phyloP scores from a whole-genome alignment of 2,888 invertebrate species.

The Gymnoscelis rufifasciata region DNA sequence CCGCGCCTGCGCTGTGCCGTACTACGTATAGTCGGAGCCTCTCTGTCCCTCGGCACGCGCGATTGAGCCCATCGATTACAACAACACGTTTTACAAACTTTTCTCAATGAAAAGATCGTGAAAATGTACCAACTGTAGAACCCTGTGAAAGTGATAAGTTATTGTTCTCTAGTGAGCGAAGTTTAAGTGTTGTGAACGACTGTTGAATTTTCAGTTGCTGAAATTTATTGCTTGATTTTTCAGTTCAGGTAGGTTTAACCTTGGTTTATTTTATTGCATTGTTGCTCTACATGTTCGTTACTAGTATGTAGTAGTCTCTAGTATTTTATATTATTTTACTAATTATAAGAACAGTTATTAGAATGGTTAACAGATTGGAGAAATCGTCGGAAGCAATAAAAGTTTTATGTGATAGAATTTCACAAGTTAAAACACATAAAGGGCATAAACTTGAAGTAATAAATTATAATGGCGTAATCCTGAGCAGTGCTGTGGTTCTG shows the following conservation, averaged over 20 bases:
- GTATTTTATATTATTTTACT: too few relatives aligned
- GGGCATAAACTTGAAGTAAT: conserved; percentile 15
- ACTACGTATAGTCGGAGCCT: conserved; percentile 48
- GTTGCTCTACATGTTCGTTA: not conserved
- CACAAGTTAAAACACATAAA: conserved; percentile 17
- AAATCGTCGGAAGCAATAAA: conserved; percentile 24
- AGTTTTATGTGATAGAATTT: conserved; percentile 23
- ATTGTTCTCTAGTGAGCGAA: conserved; percentile 11
- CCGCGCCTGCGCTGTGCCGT: conserved; percentile 35
- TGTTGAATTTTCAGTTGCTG: conserved; percentile 18
- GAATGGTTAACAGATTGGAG: not conserved
- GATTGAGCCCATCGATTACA: conserved; percentile 50
- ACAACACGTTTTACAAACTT: conserved; percentile 58
- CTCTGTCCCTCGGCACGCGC: conserved; percentile 56
- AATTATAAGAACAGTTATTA: too few relatives aligned
- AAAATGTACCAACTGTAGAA: conserved; percentile 34
- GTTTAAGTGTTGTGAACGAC: conserved; percentile 18
- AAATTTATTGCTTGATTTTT: conserved; percentile 7
- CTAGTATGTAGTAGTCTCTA: not conserved
- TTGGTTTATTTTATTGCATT: not conserved
- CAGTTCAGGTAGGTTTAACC: conserved; percentile 9
- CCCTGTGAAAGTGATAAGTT: conserved; percentile 5
- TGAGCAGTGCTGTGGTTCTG: not conserved
- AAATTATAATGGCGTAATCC: conserved; percentile 1
- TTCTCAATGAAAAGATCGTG: conserved; percentile 71